phyloP scores from a whole-genome alignment of 2,888 invertebrate species.

The Megaustenia siamemsis region DNA sequence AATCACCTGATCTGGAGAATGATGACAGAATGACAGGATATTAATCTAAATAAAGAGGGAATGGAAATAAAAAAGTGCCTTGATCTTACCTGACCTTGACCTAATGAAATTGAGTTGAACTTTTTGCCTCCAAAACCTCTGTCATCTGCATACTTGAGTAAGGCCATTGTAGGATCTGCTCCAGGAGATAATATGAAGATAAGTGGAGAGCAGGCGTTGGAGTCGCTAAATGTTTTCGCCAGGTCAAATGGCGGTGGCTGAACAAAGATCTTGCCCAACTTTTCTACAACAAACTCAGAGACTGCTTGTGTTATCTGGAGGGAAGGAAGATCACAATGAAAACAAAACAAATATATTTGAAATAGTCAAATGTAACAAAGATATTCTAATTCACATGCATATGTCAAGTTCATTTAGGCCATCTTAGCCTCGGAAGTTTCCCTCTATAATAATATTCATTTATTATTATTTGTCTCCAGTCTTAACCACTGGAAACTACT shows the following conservation, averaged over 20 bases:
- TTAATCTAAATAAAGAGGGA: too few species aligned
- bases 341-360: too few species aligned
- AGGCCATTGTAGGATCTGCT: slow-evolving; percentile 93
- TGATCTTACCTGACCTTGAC: slow-evolving; percentile 94
- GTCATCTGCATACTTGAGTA: slow-evolving; percentile 95
- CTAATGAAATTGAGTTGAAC: slow-evolving; percentile 88
- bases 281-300: slow-evolving; percentile 81
- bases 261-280: slow-evolving; percentile 89
- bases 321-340: not conserved
- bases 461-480: too few species aligned
- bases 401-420: too few species aligned
- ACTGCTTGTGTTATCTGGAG: slow-evolving; percentile 82
- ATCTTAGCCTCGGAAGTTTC: too few species aligned
- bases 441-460: too few species aligned
- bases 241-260: slow-evolving; percentile 95
- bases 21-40: not conserved
- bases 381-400: too few species aligned
- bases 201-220: slow-evolving; percentile 91
- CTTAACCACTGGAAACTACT: too few species aligned
- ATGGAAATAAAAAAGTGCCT: not conserved
- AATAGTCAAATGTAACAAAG: too few species aligned
- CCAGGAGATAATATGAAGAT: slow-evolving; percentile 95
- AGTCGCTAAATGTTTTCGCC: slow-evolving; percentile 89
- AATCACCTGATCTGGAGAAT: too few species aligned
- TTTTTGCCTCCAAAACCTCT: slow-evolving; percentile 83